Conservation (phyloP, 2,888 invertebrate genomes). For the Hirtodrosophila trivittata region DNA sequence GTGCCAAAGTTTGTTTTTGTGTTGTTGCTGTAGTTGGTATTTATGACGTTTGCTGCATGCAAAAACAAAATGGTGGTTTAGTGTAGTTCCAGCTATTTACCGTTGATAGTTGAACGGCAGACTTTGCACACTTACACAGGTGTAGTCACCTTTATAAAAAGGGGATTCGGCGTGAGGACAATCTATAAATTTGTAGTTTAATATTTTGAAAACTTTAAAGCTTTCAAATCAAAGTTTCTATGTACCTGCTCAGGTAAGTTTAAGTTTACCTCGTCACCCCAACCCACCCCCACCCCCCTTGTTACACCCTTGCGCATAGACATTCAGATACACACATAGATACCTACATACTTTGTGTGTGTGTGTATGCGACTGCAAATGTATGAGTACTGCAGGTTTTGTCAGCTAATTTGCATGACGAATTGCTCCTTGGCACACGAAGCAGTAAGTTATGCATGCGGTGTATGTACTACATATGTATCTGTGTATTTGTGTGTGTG, state of each 20-base stretch:
- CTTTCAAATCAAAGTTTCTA: too few species aligned
- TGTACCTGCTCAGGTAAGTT: too few species aligned
- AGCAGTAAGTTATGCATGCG: too few species aligned
- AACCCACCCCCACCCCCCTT: too few species aligned
- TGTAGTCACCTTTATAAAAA: too few species aligned
- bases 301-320: neutral
- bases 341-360: neutral
- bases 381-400: conserved; percentile 40
- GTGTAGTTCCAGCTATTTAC: conserved; percentile 32
- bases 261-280: too few species aligned
- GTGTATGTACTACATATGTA: too few species aligned
- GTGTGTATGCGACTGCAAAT: conserved; percentile 12
- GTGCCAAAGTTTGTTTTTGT: conserved; percentile 30
- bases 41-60: conserved; percentile 6
- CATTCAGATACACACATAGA: neutral
- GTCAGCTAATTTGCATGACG: conserved; percentile 70
- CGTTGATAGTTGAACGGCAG: conserved; percentile 40
- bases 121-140: neutral
- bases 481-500: neutral
- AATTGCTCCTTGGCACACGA: conserved; percentile 24
- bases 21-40: neutral
- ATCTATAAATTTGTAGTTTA: too few species aligned
- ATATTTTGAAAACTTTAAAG: too few species aligned
- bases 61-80: conserved; percentile 45
- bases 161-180: too few species aligned